Base-by-base conservation (phyloP, 2,113 vertebrate genomes). In the Neogale vison region DNA sequence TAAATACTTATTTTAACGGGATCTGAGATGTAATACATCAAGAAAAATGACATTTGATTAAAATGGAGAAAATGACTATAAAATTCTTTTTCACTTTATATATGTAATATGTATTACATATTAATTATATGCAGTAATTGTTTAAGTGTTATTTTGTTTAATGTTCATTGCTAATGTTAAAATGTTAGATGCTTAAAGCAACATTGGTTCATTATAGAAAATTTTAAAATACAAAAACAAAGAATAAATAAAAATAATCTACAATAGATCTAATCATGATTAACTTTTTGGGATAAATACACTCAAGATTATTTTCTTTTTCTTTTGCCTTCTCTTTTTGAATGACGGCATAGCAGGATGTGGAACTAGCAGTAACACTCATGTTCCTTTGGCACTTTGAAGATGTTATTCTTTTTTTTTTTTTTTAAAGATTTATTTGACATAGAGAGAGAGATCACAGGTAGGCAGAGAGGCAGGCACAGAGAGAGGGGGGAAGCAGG, bases 231-330 rank as follows among this genome's bases (percentile, higher is more conserved):
- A 31, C 13, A 69, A 14, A 76, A 57, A 88, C 39, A 47, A 94
- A 55, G 45, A 96, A 90, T 26, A 61, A 82, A 88, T 71, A 65
- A 95, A 90, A 61, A 18, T 92, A 50, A 84, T 71, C 17, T 85
- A 20, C 10, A 90, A 47, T 63, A 87, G 61, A 93, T 91, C 15
- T 67, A 67, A 67, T 47, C 55, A n/a, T 12, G 31, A 52, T 89
- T 34, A 80, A 55, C 24, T 42, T 88, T 95, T 36, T 80, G 15
- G 6, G 61, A 85, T 88, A 79, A 74, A 39, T 57, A 45, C 13
- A 36, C 52, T 14, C 61, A 34, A 20, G 2, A 47, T 24, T 23
- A 76, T 50, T 71, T 39, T 8, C 34, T 77, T 2, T 91, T 52
- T 52, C 11, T 93, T 67, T 96, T 61, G 12, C 36, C 26, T 93